A percentile compares a stretch with the other conserved stretches of the same genome.
These are phyloP conservation scores for Caenorhabditis sp. DNA, from an alignment of 2,888 invertebrate species.

Conservation along the genomic window DNA sequence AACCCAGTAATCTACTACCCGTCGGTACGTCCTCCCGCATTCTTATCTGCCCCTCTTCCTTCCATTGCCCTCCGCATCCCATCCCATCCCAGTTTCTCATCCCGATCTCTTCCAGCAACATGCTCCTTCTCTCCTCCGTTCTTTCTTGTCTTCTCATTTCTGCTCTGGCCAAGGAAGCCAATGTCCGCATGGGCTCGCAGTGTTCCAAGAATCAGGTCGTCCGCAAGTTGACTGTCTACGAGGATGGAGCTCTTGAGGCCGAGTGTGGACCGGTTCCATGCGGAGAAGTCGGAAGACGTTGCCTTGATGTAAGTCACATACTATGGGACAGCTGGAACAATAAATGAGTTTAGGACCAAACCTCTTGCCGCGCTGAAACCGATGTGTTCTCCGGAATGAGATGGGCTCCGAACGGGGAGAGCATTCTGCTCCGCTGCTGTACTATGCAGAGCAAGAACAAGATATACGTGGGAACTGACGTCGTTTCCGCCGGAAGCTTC, in stretches of 20 bases:
- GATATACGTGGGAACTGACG: slow-evolving; percentile 77
- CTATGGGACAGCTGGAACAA: background rate
- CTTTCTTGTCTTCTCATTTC: slow-evolving; percentile 30
- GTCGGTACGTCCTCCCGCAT: slow-evolving; percentile 47
- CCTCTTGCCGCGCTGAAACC: slow-evolving; percentile 66
- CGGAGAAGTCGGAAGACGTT: slow-evolving; percentile 69
- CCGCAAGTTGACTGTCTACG: slow-evolving; percentile 77
- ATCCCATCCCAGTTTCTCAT: background rate
- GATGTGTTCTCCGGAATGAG: slow-evolving; percentile 76
- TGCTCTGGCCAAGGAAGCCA: slow-evolving; percentile 28
- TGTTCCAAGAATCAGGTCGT: slow-evolving; percentile 76
- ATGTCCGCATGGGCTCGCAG: slow-evolving; percentile 61
- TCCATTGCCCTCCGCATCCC: background rate
- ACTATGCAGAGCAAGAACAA: slow-evolving; percentile 68
- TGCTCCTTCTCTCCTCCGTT: slow-evolving; percentile 31
- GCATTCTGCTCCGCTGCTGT: slow-evolving; percentile 76
- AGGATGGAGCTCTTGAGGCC: slow-evolving; percentile 78
- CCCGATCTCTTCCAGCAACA: slow-evolving; percentile 17
- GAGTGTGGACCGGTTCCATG: slow-evolving; percentile 79
- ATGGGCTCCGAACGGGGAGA: slow-evolving; percentile 77
- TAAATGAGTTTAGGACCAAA: slow-evolving; percentile 54
- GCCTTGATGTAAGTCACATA: slow-evolving; percentile 44
- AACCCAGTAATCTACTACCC: slow-evolving; percentile 52
- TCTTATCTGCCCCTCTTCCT: slow-evolving; percentile 40
- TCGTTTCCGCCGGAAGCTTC: slow-evolving; percentile 74